A percentile compares a stretch with the other conserved stretches of the same genome.
phyloP scores from a whole-genome alignment of 2,888 invertebrate genomes.

The Pyrrhosoma nymphula region DNA sequence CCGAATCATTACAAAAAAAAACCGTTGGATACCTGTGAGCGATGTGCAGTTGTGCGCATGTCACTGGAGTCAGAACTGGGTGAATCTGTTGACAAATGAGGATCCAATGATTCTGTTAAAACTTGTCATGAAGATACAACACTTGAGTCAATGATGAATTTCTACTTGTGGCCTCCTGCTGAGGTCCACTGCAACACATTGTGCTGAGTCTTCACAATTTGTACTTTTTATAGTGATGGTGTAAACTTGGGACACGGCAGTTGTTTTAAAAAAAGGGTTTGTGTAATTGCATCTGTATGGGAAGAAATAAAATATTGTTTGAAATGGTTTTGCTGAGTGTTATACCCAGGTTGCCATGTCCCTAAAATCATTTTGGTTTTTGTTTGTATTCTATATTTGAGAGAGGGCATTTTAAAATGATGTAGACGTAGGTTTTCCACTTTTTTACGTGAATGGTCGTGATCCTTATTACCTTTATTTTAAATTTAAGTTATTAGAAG shows the following conservation, averaged over 20 bases:
- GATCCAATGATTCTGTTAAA: constrained; percentile 22
- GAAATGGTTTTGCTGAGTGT: constrained; percentile 55
- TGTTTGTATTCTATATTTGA: constrained; percentile 37
- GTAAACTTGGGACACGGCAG: constrained; percentile 64
- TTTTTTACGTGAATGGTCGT: constrained; percentile 28
- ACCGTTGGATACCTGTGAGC: constrained; percentile 38
- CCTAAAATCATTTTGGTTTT: neutral
- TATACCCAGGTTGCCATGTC: constrained; percentile 40
- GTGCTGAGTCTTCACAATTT: constrained; percentile 65
- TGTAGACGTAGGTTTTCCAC: constrained; percentile 53
- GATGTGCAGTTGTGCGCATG: neutral
- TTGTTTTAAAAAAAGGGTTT: constrained; percentile 64
- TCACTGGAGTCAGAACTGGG: constrained; percentile 35
- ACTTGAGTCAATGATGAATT: constrained; percentile 39
- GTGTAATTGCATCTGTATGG: constrained; percentile 61
- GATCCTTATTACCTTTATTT: neutral
- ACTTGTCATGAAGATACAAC: constrained; percentile 34
- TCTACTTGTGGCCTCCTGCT: neutral
- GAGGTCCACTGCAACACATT: constrained; percentile 51
- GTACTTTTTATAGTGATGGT: constrained; percentile 67
- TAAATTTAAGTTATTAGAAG: neutral
- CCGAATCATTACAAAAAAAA: neutral
- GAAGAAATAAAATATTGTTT: constrained; percentile 62
- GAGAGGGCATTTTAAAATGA: neutral
- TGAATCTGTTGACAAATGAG: constrained; percentile 24